Percentiles rank a stretch among this genome's conserved stretches.
Evolutionary conservation across 1,140 invertebrate genomes (phyloP).

Genomic region (Diabrotica virgifera): DNA sequence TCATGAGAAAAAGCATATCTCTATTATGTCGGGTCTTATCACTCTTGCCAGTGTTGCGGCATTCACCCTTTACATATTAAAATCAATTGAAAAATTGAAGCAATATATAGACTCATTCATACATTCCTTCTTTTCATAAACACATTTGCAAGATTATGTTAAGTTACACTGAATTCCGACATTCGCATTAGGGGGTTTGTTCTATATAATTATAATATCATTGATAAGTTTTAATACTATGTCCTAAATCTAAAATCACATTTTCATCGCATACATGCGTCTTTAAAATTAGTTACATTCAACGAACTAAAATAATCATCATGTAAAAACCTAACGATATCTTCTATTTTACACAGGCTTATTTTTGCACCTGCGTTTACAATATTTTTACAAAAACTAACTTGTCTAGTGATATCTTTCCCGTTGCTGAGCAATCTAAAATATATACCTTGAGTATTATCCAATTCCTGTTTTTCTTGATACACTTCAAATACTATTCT

Average conservation of each 20-base stretch:
- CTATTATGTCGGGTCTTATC: too few relatives aligned
- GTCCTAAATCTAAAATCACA: neutral
- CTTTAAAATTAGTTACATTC: slow-evolving; percentile 82
- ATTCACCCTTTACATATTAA: too few relatives aligned
- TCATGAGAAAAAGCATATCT: too few relatives aligned
- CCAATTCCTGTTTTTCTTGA: slow-evolving; percentile 47
- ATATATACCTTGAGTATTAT: slow-evolving; percentile 65
- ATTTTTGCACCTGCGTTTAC: slow-evolving; percentile 55
- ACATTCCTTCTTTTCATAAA: too few relatives aligned
- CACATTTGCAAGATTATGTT: too few relatives aligned
- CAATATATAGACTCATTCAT: too few relatives aligned
- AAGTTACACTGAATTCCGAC: too few relatives aligned
- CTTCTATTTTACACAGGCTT: slow-evolving; percentile 77
- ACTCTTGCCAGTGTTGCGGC: too few relatives aligned
- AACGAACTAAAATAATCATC: slow-evolving; percentile 79
- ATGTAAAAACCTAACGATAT: slow-evolving; percentile 78
- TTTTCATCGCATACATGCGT: slow-evolving; percentile 58
- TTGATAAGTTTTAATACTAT: too few relatives aligned
- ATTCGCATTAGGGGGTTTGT: too few relatives aligned
- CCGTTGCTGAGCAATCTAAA: slow-evolving; percentile 85
- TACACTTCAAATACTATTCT: slow-evolving; percentile 83
- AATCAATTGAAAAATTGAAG: too few relatives aligned
- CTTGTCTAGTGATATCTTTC: slow-evolving; percentile 75
- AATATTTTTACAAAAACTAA: slow-evolving; percentile 73
- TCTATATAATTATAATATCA: too few relatives aligned